Conservation (phyloP, 2,113 vertebrate species). For the Zosterops lateralis region DNA sequence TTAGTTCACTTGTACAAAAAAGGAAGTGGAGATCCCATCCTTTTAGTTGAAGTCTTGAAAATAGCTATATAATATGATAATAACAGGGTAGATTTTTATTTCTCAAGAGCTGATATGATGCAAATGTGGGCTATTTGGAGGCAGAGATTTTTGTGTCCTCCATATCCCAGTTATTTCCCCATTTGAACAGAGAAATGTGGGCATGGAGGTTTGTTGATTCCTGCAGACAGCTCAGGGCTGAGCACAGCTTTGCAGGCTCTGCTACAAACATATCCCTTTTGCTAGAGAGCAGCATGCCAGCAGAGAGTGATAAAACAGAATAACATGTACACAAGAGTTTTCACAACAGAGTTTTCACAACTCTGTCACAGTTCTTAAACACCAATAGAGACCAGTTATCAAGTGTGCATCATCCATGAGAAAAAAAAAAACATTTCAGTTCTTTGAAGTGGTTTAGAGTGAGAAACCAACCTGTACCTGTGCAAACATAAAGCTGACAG, state of each 20-base stretch:
- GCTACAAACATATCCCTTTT: neutral
- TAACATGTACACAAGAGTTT: neutral
- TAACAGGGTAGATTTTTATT: neutral
- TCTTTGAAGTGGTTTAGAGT: neutral
- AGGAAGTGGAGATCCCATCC: neutral
- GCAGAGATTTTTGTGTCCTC: neutral
- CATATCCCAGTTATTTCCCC: neutral
- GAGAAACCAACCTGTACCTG: neutral
- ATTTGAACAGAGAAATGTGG: neutral
- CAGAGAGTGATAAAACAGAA: neutral
- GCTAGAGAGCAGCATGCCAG: neutral
- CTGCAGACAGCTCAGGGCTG: neutral
- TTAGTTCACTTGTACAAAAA: neutral
- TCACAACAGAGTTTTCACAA: neutral
- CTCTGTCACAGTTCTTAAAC: neutral
- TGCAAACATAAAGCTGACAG: neutral
- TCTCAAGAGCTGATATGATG: neutral
- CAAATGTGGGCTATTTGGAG: neutral
- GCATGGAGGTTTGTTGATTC: neutral
- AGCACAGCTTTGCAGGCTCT: neutral
- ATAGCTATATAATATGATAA: neutral
- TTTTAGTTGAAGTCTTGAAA: neutral
- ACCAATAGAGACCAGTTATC: neutral
- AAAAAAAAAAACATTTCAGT: neutral
- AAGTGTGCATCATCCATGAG: neutral